Conservation (phyloP, 2,113 vertebrate species). For the Sander vitreus region DNA sequence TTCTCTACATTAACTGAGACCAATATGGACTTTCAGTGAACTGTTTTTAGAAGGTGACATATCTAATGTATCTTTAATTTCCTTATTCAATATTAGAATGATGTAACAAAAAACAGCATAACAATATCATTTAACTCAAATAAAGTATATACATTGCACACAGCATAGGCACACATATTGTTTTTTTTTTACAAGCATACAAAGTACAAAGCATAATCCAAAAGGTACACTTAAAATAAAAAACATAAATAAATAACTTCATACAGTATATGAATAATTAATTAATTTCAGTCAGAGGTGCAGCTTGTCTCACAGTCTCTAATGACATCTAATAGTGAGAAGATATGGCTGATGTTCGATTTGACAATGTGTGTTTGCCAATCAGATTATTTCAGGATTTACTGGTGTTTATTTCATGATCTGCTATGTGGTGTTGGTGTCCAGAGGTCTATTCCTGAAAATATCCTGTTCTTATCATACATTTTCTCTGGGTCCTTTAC, state of each 20-base stretch:
- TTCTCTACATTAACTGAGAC: background rate
- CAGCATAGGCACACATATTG: constrained; percentile 3
- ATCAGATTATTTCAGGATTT: background rate
- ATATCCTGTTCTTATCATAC: background rate
- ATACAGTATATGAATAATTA: constrained; percentile 18
- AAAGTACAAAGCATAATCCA: constrained; percentile 11
- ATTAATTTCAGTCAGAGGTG: constrained; percentile 1
- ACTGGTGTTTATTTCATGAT: background rate
- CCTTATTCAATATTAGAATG: constrained; percentile 7
- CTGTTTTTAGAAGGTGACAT: constrained; percentile 1
- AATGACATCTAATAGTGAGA: background rate
- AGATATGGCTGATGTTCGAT: constrained; percentile 6
- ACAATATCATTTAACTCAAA: constrained; percentile 11
- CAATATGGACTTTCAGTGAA: background rate
- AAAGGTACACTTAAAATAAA: background rate
- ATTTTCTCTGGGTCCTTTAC: background rate
- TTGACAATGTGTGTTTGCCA: background rate
- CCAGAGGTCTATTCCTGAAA: background rate
- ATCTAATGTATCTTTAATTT: background rate
- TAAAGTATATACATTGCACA: constrained; percentile 33
- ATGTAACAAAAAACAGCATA: background rate
- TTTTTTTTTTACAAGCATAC: constrained; percentile 5
- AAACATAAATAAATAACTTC: constrained; percentile 58
- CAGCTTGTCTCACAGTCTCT: background rate
- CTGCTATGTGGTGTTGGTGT: background rate